Percentiles rank a stretch among this genome's conserved stretches.
Evolutionary conservation across 2,113 vertebrate species (phyloP).

Genomic region (Cottus gobio): DNA sequence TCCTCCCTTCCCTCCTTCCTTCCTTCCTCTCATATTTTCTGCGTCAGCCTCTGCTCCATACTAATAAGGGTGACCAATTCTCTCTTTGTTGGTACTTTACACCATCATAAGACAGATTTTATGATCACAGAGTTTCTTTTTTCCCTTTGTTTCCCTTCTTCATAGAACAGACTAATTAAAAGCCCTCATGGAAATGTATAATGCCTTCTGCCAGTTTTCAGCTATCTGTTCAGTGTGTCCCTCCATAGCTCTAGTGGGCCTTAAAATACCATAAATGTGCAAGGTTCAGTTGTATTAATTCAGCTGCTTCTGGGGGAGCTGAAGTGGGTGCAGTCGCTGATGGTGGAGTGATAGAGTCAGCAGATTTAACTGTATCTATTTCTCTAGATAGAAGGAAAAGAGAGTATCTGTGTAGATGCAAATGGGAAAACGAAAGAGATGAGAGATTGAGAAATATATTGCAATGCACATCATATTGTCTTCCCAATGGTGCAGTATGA

Average conservation of each 20-base stretch:
- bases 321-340: slow-evolving; percentile 43
- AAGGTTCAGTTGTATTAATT: slow-evolving; percentile 62
- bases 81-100: slow-evolving; percentile 40
- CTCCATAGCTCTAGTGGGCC: neutral
- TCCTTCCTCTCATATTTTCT: slow-evolving; percentile 34
- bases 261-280: slow-evolving; percentile 39
- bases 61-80: slow-evolving; percentile 27
- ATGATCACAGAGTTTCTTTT: slow-evolving; percentile 43
- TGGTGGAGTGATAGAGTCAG: slow-evolving; percentile 72
- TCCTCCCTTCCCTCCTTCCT: slow-evolving; percentile 1
- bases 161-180: slow-evolving; percentile 53
- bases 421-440: slow-evolving; percentile 3
- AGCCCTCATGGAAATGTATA: slow-evolving; percentile 20
- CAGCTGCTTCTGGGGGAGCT: slow-evolving; percentile 51
- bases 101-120: slow-evolving; percentile 48
- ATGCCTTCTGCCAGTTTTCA: slow-evolving; percentile 1
- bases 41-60: slow-evolving; percentile 26
- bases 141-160: slow-evolving; percentile 13
- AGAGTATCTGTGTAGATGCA: slow-evolving; percentile 26
- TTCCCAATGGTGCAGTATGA: slow-evolving; percentile 8
- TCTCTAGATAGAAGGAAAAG: slow-evolving; percentile 14
- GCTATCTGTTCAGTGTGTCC: slow-evolving; percentile 17
- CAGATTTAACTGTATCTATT: slow-evolving; percentile 63
- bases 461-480: neutral
- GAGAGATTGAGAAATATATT: slow-evolving; percentile 28